phyloP scores from a whole-genome alignment of 1,140 invertebrate genomes.

The Heliconius eleuchia region DNA sequence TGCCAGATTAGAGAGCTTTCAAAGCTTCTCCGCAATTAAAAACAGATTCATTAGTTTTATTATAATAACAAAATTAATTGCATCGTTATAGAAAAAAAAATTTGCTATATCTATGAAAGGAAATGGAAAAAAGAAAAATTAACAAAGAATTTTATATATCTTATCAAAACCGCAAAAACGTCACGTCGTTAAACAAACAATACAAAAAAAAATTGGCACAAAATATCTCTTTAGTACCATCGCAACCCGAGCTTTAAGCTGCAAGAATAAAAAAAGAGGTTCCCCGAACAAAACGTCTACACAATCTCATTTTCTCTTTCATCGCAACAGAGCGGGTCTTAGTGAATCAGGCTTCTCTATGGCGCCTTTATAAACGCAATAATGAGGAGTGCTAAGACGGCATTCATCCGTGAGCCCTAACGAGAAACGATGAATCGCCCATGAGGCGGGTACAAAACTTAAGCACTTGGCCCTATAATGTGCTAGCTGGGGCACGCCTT shows the following conservation, averaged over 20 bases:
- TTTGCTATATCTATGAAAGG: background rate
- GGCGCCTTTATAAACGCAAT: constrained; percentile 80
- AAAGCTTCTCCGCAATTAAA: constrained; percentile 38
- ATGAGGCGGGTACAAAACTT: constrained; percentile 76
- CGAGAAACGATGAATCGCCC: constrained; percentile 75
- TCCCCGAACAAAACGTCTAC: constrained; percentile 69
- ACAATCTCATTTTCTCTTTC: constrained; percentile 80
- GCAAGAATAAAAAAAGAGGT: constrained; percentile 42
- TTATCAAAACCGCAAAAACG: constrained; percentile 20
- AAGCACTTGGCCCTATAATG: constrained; percentile 66
- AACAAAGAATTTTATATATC: background rate
- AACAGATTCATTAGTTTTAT: constrained; percentile 21
- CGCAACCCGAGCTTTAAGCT: constrained; percentile 43
- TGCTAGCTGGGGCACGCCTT: constrained; percentile 41
- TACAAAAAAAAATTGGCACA: constrained; percentile 27
- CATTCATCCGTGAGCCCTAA: constrained; percentile 72
- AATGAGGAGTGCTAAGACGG: constrained; percentile 77
- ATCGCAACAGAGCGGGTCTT: constrained; percentile 68
- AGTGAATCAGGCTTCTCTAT: constrained; percentile 75
- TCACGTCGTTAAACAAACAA: constrained; percentile 32
- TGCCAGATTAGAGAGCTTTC: constrained; percentile 57
- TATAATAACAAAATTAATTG: background rate
- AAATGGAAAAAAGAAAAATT: background rate
- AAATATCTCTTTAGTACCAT: constrained; percentile 38
- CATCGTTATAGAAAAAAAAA: background rate